phyloP scores from a whole-genome alignment of 1,140 invertebrate species.

The Aphaenogaster rudis region DNA sequence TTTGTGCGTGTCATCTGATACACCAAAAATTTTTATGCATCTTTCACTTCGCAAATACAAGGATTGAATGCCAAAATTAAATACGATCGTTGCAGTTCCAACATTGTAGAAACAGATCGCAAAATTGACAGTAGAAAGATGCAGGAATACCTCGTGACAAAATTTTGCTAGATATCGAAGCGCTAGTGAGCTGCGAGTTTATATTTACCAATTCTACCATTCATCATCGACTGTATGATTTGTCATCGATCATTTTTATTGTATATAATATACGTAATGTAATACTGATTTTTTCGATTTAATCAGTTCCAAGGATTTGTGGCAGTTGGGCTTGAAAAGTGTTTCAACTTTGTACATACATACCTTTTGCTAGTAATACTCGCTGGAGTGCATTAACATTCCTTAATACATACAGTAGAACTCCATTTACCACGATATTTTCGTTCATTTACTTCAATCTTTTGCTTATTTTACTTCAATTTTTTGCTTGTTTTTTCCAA shows the following conservation, averaged over 20 bases:
- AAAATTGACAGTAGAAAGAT: background rate
- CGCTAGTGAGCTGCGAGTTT: background rate
- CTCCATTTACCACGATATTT: conserved; percentile 32
- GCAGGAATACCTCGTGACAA: conserved; percentile 6
- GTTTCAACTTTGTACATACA: background rate
- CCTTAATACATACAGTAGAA: background rate
- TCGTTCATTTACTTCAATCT: background rate
- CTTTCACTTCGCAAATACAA: background rate
- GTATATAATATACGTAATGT: conserved; percentile 43
- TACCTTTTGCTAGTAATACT: conserved; percentile 22
- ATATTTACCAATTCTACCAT: background rate
- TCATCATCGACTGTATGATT: conserved; percentile 15
- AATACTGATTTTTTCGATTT: conserved; percentile 43
- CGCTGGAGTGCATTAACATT: conserved; percentile 10
- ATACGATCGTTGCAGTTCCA: background rate
- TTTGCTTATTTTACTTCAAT: background rate
- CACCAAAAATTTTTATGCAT: background rate
- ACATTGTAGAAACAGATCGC: background rate
- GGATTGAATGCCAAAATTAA: conserved; percentile 2
- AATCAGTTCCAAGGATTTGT: conserved; percentile 24
- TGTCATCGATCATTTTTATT: conserved; percentile 23
- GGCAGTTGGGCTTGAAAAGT: conserved; percentile 27
- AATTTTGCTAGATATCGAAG: background rate
- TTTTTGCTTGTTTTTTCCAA: background rate
- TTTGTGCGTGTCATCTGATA: conserved; percentile 67